Base-by-base conservation (phyloP, 2,888 invertebrate species). In the Phortica magna region DNA sequence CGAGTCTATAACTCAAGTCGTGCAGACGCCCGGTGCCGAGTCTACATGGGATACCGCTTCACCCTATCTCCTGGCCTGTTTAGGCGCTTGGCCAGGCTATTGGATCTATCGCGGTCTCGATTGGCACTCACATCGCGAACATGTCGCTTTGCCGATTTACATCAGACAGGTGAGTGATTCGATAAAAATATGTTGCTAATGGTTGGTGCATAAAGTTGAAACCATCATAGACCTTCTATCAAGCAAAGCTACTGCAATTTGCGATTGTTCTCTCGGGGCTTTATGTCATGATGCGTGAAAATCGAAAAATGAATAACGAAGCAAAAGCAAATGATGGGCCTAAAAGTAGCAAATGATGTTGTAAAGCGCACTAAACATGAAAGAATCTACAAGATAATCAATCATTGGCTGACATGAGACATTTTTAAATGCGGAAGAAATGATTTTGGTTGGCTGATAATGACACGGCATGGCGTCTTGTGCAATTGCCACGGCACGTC, bases 81-180 rank as follows among this genome's bases (percentile, higher is more conserved):
- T 89, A 64, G 78, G 89, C 7, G 81, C 88, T 2, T 88, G 88
- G 88, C 89, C 88, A 1, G 81, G 83, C 0, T 88, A 83, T 77
- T 88, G 88, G 88, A 31, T 85, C 14, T 86, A 83, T 57, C 78
- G 89, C 5, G 88, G 86, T 12, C 39, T 88, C 6, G 88, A 88
- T 12, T 88, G 89, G 78, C 83, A 84, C 19, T 75, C 80, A 3
- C 82, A 85, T 31, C 74, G 85, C 3, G 79, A 80, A 2, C 77
- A 82, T 43, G 79, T 88, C 5, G 79, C 88, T 0, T 48, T 88
- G 61, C 81, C 80, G n/a, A 73, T 80, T 9, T 88, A 89, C 48
- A 89, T 88, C 12, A 78, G 80, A 74, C 89, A 89, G 82, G 88
- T 70, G 55, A 78, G 77, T 74, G 31, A 31, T 31, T 31, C 31